Base-by-base conservation (phyloP, 1,140 invertebrate species). In the Melitaea cinxia region DNA sequence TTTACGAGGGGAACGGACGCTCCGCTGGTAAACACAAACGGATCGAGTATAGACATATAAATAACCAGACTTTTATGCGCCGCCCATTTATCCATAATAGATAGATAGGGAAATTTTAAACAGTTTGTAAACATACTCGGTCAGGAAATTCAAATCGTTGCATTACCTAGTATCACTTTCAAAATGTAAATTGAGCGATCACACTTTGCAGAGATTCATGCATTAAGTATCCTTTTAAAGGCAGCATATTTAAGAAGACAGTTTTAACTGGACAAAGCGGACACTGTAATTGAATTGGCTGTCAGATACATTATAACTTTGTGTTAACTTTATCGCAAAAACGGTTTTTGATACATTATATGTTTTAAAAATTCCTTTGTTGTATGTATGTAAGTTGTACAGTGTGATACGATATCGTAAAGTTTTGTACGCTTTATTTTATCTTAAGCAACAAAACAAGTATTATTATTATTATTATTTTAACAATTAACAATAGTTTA, bases 161-260 rank as follows among this genome's bases (percentile, higher is more conserved):
- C 65, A 72, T 54, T 64, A 70, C 59, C 73, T 64, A 72, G 74
- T 73, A 81, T 80, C 76, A 82, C 77, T 84, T 82, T 76, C 73
- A 78, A 85, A 83, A 85, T 88, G 81, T 77, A 86, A 88, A 88
- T 88, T 77, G 75, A 78, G 82, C 75, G 83, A 82, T 83, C 83
- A 80, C 83, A 88, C 78, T 78, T 73, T 56, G 71, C 60, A 73
- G 77, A 81, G 80, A 81, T 78, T 85, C 82, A 82, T 85, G 83
- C 80, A 84, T 82, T 85, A 84, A 80, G 75, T 77, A 82, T 83
- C 63, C 68, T 73, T 75, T 82, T 78, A 78, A 83, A 82, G 80
- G 70, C 82, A 83, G 73, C 68, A 76, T 75, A 81, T 81, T 84
- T 79, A 76, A 80, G 23, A 30, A 73, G 67, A 72, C 75, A 68